phyloP scores from a whole-genome alignment of 2,888 invertebrate genomes.

The Meiosimyza platycephala region DNA sequence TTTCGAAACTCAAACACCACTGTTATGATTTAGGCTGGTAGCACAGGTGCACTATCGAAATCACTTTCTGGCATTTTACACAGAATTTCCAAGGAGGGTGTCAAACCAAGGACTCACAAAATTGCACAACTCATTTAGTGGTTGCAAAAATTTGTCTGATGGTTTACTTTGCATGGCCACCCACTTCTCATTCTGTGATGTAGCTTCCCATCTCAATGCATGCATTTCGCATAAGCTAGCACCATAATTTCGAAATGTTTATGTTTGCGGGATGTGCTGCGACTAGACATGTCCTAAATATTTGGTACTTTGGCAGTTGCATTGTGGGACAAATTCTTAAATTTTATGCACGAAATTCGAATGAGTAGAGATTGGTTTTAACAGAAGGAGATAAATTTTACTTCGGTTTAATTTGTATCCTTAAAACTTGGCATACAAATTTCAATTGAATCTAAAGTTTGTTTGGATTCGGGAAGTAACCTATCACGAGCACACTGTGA shows the following conservation, averaged over 20 bases:
- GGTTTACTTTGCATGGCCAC: constrained; percentile 39
- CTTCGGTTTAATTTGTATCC: too few species aligned
- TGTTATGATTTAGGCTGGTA: not conserved
- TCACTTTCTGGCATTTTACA: not conserved
- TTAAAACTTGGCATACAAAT: too few species aligned
- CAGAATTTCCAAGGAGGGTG: constrained; percentile 2
- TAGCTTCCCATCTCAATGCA: constrained; percentile 27
- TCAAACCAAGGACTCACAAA: not conserved
- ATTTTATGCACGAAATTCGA: constrained; percentile 3
- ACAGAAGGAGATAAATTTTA: not conserved
- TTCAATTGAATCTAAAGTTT: too few species aligned
- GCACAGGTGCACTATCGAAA: too few species aligned
- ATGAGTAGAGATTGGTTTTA: not conserved
- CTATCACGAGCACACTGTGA: too few species aligned
- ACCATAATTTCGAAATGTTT: constrained; percentile 61
- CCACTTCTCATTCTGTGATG: not conserved
- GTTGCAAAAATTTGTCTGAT: constrained; percentile 58
- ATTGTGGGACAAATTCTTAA: not conserved
- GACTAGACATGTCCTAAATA: constrained; percentile 47
- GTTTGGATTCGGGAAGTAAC: too few species aligned
- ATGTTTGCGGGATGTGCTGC: constrained; percentile 61
- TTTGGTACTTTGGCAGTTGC: constrained; percentile 7
- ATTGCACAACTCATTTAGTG: constrained; percentile 60
- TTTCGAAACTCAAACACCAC: not conserved
- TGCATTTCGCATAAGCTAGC: constrained; percentile 55